Evolutionary conservation across 1,140 invertebrate species (phyloP).

Genomic region (Calycopis cecrops): DNA sequence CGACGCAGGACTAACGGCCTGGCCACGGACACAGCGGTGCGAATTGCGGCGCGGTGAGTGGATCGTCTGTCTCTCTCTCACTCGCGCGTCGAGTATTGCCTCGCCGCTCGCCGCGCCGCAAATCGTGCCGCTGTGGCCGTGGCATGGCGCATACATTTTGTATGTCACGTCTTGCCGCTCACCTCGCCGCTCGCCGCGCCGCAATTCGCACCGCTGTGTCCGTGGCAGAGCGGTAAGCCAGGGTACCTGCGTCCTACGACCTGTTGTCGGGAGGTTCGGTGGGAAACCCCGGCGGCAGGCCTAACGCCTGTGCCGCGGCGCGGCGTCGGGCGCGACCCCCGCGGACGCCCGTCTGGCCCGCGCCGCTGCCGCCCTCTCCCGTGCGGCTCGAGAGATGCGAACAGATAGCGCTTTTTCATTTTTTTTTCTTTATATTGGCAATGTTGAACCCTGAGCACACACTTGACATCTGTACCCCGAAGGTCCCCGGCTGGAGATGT

Average conservation of each 20-base stretch:
- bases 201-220: no score
- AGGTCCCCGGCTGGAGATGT: conserved; percentile 1
- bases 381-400: conserved; percentile 30
- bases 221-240: conserved; percentile 62
- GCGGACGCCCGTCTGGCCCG: conserved; percentile 40
- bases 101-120: no score
- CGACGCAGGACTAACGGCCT: conserved; percentile 44
- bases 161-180: no score
- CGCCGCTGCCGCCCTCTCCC: conserved; percentile 40
- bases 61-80: no score
- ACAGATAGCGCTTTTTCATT: conserved; percentile 27
- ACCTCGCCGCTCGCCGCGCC: no score
- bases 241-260: conserved; percentile 38
- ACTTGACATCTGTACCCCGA: conserved; percentile 8
- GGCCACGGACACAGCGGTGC: no score
- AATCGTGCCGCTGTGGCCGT: no score
- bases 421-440: no score
- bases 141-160: no score
- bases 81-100: no score
- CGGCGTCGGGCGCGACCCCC: conserved; percentile 37
- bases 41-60: conserved; percentile 24
- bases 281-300: conserved; percentile 27
- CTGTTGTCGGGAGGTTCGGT: conserved; percentile 33
- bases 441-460: no score
- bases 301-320: conserved; percentile 35